Base-by-base conservation (phyloP, 2,888 invertebrate species). In the Synergus umbraculus region DNA sequence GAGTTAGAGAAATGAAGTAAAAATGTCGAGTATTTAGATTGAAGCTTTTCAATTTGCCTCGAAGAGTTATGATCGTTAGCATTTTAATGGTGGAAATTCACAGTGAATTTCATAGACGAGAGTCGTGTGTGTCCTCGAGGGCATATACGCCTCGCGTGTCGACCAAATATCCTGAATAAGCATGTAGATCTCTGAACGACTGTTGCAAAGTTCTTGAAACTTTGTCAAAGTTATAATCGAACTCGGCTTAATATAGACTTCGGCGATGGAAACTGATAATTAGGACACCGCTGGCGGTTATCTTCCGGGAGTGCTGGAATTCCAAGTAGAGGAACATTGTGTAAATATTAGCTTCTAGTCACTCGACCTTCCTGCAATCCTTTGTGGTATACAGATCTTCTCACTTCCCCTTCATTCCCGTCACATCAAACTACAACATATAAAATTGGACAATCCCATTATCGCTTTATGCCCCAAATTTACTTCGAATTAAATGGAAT, bases 181-280 rank as follows among this genome's bases (percentile, higher is more conserved):
- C 15, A 3, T 22, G 76, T 18, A 64, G 77, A 66, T 65, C 66
- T 77, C 81, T 78, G 65, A 76, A 80, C 82, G 81, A 76, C 65
- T 77, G 60, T 63, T 76, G 76, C 77, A 49, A 83, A 83, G 78
- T 82, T 83, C 81, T 79, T 60, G 76, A 80, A 89, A 89, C 86
- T 89, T 88, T 77, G 77, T 66, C 82, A 65, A 89, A 90, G 89
- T 90, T 89, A 87, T 90, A 89, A 89, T 90, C 89, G 87, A 90
- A 89, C 88, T 87, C 86, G 85, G 86, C 85, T 89, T 88, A 87
- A 87, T 88, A 87, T 88, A 87, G 88, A 89, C 87, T 87, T 89
- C 83, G 83, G 79, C 84, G 87, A 87, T 88, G 86, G 86, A 87
- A 86, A 87, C 88, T 86, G 86, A 88, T 89, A 88, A 90, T 89